Percentiles rank a stretch among this genome's conserved stretches.
Conservation (phyloP, 2,888 invertebrate genomes). For the Sphaerophoria taeniata region DNA sequence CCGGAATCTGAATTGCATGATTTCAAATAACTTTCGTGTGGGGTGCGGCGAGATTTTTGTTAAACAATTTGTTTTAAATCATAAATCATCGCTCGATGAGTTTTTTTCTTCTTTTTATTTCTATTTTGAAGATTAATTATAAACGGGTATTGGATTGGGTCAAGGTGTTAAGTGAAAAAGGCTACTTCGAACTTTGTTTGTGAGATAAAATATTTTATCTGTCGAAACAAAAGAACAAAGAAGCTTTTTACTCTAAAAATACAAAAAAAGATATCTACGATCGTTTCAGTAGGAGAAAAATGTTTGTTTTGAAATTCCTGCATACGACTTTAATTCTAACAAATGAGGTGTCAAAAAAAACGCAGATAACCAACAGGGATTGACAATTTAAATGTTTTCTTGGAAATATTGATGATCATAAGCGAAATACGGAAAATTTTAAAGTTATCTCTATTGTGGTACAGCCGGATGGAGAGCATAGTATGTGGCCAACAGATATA, state of each 20-base stretch:
- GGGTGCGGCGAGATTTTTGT: constrained; percentile 56
- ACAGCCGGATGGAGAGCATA: too few relatives aligned
- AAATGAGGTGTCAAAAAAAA: constrained; percentile 3
- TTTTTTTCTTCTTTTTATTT: constrained; percentile 27
- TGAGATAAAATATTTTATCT: background rate
- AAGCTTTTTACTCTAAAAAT: background rate
- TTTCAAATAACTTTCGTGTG: constrained; percentile 11
- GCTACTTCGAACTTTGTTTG: constrained; percentile 25
- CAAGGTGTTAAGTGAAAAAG: constrained; percentile 39
- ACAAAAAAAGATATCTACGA: background rate
- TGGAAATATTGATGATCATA: too few relatives aligned
- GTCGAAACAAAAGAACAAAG: background rate
- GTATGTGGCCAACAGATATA: too few relatives aligned
- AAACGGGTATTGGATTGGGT: constrained; percentile 26
- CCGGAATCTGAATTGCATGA: constrained; percentile 36
- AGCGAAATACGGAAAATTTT: too few relatives aligned
- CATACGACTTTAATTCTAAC: background rate
- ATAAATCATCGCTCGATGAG: constrained; percentile 67
- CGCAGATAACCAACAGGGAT: too few relatives aligned
- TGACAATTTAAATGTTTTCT: too few relatives aligned
- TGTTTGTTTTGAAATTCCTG: background rate
- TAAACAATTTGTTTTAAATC: constrained; percentile 62
- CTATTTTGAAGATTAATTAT: constrained; percentile 55
- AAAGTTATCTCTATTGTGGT: too few relatives aligned
- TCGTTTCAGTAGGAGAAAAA: background rate